phyloP scores from a whole-genome alignment of 2,888 invertebrate species.

The Lathronympha strigana region DNA sequence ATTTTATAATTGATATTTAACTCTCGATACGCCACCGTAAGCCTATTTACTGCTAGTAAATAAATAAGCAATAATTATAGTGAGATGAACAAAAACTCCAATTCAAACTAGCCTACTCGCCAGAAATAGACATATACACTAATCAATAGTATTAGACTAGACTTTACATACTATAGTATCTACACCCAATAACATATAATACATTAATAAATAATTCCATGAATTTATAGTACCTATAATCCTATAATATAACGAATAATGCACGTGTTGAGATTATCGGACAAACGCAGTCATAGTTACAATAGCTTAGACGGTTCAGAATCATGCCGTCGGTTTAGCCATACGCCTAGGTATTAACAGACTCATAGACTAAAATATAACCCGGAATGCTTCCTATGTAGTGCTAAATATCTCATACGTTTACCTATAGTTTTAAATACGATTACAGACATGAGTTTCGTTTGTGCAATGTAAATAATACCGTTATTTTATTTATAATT shows the following conservation, averaged over 20 bases:
- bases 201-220: constrained; percentile 33
- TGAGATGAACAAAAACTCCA: constrained; percentile 37
- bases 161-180: constrained; percentile 19
- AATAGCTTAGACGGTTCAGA: constrained; percentile 19
- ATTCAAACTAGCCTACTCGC: constrained; percentile 33
- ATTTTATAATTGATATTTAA: constrained; percentile 29
- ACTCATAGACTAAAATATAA: constrained; percentile 51
- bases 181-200: constrained; percentile 13
- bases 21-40: constrained; percentile 23
- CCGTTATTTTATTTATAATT: constrained; percentile 55
- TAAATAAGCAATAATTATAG: constrained; percentile 38
- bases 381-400: constrained; percentile 65
- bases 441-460: constrained; percentile 50
- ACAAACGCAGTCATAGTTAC: constrained; percentile 23
- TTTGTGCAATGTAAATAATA: constrained; percentile 70
- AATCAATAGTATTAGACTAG: constrained; percentile 15
- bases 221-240: constrained; percentile 37
- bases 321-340: constrained; percentile 16
- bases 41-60: constrained; percentile 24
- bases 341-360: constrained; percentile 39
- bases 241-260: constrained; percentile 27
- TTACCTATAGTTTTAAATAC: constrained; percentile 47
- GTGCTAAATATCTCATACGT: constrained; percentile 58
- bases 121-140: constrained; percentile 24
- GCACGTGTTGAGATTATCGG: constrained; percentile 38